These are phyloP conservation scores for Ips nitidus DNA, from an alignment of 1,140 invertebrate genomes.

Conservation along the genomic window DNA sequence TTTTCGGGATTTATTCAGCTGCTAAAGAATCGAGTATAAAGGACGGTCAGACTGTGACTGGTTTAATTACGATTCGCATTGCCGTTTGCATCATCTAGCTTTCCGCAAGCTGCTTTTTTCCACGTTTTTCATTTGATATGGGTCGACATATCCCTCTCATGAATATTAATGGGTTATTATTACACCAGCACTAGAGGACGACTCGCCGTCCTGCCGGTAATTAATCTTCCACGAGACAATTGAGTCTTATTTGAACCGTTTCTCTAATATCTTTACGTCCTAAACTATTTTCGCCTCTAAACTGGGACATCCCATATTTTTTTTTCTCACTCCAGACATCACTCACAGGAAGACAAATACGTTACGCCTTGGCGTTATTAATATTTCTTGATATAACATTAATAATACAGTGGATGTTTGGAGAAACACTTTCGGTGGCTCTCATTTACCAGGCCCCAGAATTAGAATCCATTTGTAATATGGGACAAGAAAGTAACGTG, in stretches of 20 bases:
- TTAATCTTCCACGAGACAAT: no score
- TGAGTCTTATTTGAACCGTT: no score
- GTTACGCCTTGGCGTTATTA: constrained; percentile 28
- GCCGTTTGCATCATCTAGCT: constrained; percentile 3
- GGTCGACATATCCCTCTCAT: constrained; percentile 1
- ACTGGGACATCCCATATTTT: background rate
- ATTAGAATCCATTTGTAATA: constrained; percentile 34
- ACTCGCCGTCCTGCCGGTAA: no score
- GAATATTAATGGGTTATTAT: background rate
- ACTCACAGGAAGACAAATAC: constrained; percentile 20
- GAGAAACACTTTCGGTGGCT: constrained; percentile 18
- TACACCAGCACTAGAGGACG: background rate
- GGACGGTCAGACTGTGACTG: constrained; percentile 32
- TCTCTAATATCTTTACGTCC: no score
- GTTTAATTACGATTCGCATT: background rate
- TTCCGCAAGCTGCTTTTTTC: constrained; percentile 11
- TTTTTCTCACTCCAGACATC: background rate
- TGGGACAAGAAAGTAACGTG: constrained; percentile 31
- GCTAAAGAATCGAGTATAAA: constrained; percentile 33
- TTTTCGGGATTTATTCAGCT: constrained; percentile 43
- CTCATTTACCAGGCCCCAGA: constrained; percentile 30
- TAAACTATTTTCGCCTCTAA: background rate
- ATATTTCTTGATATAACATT: constrained; percentile 35
- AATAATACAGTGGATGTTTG: constrained; percentile 29
- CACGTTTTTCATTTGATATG: constrained; percentile 7